Conservation (phyloP, 2,113 vertebrate genomes). For the Laticauda colubrina region DNA sequence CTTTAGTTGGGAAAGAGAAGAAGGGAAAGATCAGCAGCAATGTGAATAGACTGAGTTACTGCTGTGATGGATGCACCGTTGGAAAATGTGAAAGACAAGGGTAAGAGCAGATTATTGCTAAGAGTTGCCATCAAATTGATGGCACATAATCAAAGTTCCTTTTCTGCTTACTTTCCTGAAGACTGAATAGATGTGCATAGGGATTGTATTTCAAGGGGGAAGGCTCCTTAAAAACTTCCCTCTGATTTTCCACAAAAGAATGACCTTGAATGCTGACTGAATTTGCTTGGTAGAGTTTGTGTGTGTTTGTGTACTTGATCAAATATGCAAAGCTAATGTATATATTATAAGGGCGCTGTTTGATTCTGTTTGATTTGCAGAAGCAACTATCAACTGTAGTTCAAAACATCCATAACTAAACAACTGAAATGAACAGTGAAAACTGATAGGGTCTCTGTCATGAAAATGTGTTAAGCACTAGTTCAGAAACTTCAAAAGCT, state of each 20-base stretch:
- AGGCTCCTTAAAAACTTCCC: not conserved
- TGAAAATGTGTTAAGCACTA: constrained; percentile 42
- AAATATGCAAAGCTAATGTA: constrained; percentile 44
- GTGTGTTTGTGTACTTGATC: constrained; percentile 49
- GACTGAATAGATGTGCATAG: not conserved
- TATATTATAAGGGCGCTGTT: constrained; percentile 31
- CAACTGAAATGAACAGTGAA: constrained; percentile 50
- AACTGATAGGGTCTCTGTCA: constrained; percentile 48
- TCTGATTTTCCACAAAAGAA: not conserved
- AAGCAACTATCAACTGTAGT: constrained; percentile 37
- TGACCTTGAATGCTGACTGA: constrained; percentile 18
- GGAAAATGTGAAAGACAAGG: not conserved
- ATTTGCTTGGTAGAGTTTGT: constrained; percentile 35
- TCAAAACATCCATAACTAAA: constrained; percentile 38
- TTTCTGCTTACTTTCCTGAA: not conserved
- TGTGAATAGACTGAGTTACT: not conserved
- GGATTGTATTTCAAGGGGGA: not conserved
- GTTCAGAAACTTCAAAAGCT: constrained; percentile 58
- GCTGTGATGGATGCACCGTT: not conserved
- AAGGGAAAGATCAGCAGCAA: not conserved
- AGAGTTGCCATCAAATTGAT: not conserved
- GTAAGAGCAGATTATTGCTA: not conserved
- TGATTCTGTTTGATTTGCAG: constrained; percentile 45
- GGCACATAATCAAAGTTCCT: not conserved
- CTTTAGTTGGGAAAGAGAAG: not conserved